A percentile compares a stretch with the other conserved stretches of the same genome.
phyloP scores from a whole-genome alignment of 2,113 vertebrate species.

The Morone chrysops region DNA sequence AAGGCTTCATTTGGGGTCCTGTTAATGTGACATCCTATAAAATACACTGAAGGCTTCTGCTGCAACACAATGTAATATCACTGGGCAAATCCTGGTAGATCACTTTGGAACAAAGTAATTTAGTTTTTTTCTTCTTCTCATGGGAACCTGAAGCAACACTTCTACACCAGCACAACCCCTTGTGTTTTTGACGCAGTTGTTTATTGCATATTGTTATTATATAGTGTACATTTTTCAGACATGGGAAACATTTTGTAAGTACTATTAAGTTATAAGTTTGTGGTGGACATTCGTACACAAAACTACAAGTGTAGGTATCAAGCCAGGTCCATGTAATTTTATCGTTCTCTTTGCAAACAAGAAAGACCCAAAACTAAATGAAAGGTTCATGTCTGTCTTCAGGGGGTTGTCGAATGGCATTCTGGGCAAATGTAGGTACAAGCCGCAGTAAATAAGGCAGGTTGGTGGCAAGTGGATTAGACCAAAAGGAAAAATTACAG shows the following conservation, averaged over 20 bases:
- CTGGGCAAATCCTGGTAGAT: no score
- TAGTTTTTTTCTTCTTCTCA: no score
- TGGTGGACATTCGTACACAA: neutral
- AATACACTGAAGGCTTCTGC: no score
- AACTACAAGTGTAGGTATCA: neutral
- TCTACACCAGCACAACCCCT: no score
- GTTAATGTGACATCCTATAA: no score
- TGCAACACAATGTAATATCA: no score
- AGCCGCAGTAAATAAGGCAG: slow-evolving; percentile 9
- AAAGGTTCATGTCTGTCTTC: slow-evolving; percentile 26
- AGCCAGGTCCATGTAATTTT: neutral
- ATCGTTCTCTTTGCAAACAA: slow-evolving; percentile 5
- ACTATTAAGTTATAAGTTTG: neutral
- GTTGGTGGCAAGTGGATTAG: neutral
- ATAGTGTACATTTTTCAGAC: neutral
- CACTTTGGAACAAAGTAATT: no score
- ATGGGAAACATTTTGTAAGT: neutral
- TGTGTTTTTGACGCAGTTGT: no score
- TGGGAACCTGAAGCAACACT: no score
- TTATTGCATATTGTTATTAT: no score
- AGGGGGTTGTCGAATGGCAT: slow-evolving; percentile 7
- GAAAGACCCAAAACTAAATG: slow-evolving; percentile 3
- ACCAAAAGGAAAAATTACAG: neutral
- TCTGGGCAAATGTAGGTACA: slow-evolving; percentile 24
- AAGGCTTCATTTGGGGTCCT: no score